phyloP scores from a whole-genome alignment of 2,113 vertebrate genomes.

The Phainopepla nitens region DNA sequence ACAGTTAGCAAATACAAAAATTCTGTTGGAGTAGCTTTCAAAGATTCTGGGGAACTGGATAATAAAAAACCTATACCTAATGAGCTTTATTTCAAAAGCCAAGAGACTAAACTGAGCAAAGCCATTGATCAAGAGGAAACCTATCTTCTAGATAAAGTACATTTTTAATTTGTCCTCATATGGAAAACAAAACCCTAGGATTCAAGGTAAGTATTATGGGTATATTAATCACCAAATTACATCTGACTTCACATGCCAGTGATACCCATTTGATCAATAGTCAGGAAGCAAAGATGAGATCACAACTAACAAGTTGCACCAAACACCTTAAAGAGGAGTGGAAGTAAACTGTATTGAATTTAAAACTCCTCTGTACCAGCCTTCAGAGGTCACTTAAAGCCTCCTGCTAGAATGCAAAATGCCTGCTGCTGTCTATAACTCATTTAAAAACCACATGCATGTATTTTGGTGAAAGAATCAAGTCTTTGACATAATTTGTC shows the following conservation, averaged over 20 bases:
- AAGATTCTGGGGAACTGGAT: neutral
- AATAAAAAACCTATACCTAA: neutral
- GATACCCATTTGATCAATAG: neutral
- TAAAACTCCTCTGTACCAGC: neutral
- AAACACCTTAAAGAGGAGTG: neutral
- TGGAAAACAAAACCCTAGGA: neutral
- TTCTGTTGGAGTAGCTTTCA: neutral
- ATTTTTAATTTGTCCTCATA: neutral
- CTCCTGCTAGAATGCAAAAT: neutral
- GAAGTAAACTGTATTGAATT: neutral
- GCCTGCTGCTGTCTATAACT: neutral
- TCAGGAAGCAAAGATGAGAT: accelerated
- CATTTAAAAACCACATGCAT: accelerated
- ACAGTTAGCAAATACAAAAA: neutral
- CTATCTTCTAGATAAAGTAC: neutral
- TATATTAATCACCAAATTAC: neutral
- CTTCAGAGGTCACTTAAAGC: neutral
- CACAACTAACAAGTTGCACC: neutral
- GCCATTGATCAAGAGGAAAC: neutral
- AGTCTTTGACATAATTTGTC: neutral
- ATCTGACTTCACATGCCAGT: neutral
- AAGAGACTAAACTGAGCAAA: neutral
- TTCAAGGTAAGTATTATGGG: neutral
- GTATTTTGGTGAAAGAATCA: neutral
- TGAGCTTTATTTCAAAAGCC: neutral